phyloP scores from a whole-genome alignment of 2,113 vertebrate genomes.

The Strigops habroptila region DNA sequence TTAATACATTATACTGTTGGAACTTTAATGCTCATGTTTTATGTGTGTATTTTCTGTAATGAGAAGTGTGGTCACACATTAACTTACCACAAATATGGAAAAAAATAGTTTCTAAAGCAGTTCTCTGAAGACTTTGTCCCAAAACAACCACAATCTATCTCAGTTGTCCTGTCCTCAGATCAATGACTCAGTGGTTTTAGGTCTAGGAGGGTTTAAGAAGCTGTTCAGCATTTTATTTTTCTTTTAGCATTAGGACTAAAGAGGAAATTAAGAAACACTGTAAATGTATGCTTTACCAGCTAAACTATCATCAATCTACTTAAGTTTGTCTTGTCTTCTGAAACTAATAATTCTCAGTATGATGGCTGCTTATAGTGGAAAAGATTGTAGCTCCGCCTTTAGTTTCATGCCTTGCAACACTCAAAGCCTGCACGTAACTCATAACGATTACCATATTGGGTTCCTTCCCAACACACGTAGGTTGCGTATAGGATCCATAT shows the following conservation, averaged over 20 bases:
- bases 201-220: background rate
- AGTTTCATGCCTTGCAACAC: background rate
- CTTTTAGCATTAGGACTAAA: background rate
- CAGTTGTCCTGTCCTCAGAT: background rate
- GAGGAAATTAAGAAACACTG: background rate
- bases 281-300: background rate
- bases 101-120: background rate
- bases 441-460: background rate
- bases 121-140: background rate
- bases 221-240: background rate
- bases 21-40: background rate
- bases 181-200: background rate
- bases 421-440: background rate
- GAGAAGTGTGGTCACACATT: background rate
- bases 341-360: background rate
- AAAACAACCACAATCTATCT: background rate
- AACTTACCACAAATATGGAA: background rate
- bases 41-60: background rate
- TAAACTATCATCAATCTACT: background rate
- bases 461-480: rapidly evolving
- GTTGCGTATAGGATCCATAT: background rate
- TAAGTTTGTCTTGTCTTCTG: background rate
- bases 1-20: background rate
- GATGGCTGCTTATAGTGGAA: background rate
- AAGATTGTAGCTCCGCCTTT: background rate